These are phyloP conservation scores for Lathamus discolor DNA, from an alignment of 2,113 vertebrate species.

Conservation along the genomic window DNA sequence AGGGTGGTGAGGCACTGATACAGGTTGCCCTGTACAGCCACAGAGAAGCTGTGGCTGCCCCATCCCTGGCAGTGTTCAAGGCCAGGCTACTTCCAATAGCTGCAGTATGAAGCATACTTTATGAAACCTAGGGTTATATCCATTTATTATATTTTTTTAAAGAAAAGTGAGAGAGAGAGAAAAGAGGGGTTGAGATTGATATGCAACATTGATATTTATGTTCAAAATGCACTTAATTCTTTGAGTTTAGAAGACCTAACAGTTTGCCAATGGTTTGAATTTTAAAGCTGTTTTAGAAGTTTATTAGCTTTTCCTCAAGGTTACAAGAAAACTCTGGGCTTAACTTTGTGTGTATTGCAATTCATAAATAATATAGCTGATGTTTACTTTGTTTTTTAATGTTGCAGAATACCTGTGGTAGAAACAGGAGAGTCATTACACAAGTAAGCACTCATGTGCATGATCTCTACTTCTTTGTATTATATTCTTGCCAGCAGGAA, in stretches of 20 bases:
- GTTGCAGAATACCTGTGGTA: not conserved
- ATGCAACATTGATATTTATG: not conserved
- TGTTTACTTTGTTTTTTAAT: not conserved
- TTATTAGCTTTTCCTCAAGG: not conserved
- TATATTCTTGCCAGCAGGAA: not conserved
- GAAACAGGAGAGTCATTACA: not conserved
- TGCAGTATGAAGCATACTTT: not conserved
- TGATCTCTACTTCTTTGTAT: not conserved
- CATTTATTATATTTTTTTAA: not conserved
- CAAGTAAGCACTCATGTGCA: rapidly evolving
- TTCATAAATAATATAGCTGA: not conserved
- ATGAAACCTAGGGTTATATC: not conserved
- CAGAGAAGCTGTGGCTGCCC: not conserved
- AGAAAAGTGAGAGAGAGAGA: not conserved
- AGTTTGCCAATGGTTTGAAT: not conserved
- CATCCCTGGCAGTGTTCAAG: not conserved
- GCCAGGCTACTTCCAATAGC: not conserved
- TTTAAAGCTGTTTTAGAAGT: not conserved
- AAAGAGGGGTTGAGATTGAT: not conserved
- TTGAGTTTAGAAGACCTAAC: not conserved
- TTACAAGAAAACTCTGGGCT: not conserved
- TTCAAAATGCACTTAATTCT: not conserved
- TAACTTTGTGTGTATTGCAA: not conserved
- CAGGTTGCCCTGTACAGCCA: not conserved
- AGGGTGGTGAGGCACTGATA: not conserved